Percentiles rank a stretch among this genome's conserved stretches.
Conservation (phyloP, 2,113 vertebrate species). For the Notiomystis cincta region DNA sequence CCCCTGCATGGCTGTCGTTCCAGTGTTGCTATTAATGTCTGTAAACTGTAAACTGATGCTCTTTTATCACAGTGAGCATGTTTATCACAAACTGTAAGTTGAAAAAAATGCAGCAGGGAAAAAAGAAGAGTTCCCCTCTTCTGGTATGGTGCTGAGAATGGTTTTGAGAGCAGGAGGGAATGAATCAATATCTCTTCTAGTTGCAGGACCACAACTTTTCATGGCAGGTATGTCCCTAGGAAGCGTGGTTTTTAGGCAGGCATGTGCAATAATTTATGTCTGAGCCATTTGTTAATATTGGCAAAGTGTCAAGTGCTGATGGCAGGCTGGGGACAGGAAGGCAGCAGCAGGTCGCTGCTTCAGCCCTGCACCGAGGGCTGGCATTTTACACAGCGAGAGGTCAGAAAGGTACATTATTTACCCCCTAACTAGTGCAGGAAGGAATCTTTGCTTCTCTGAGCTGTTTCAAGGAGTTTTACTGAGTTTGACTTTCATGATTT, state of each 20-base stretch:
- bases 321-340: neutral
- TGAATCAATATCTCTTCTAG: neutral
- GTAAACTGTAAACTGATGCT: neutral
- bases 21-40: neutral
- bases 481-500: neutral
- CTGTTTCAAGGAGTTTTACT: neutral
- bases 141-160: neutral
- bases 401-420: neutral
- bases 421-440: neutral
- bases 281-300: slow-evolving; percentile 32
- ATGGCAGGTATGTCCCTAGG: neutral
- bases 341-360: neutral
- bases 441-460: neutral
- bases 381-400: neutral
- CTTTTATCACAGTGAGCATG: neutral
- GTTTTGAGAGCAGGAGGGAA: neutral
- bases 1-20: neutral
- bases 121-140: neutral
- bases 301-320: neutral
- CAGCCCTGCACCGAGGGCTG: rapidly evolving
- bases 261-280: slow-evolving; percentile 2
- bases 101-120: neutral
- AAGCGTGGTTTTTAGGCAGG: neutral
- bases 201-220: neutral
- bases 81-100: neutral